Evolutionary conservation across 2,797 vertebrate species (phyloP).

Genomic region (Chrysocyon brachyurus): DNA sequence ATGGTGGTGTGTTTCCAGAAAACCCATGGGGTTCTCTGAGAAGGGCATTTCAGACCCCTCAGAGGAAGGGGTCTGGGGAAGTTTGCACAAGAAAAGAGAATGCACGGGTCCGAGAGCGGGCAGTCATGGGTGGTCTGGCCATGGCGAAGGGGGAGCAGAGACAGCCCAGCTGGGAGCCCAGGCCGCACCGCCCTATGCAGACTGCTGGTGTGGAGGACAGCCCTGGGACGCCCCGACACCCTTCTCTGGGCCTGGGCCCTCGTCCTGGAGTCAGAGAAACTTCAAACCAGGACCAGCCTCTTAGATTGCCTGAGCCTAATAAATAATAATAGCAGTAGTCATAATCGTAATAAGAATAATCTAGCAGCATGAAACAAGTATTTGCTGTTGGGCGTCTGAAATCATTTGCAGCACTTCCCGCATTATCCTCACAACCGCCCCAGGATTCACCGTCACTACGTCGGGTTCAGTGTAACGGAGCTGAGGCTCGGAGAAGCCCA

Average conservation of each 20-base stretch:
- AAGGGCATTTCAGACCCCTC: neutral
- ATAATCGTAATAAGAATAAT: no score
- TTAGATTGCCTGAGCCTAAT: neutral
- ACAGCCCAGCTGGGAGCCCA: accelerated
- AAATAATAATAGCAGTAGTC: accelerated
- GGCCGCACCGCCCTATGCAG: neutral
- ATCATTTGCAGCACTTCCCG: neutral
- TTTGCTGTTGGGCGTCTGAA: neutral
- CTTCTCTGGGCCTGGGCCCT: neutral
- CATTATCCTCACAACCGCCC: neutral
- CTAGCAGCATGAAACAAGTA: neutral
- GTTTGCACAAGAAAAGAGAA: neutral
- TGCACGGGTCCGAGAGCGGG: neutral
- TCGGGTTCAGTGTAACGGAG: neutral
- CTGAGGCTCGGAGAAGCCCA: neutral
- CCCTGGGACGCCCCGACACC: neutral
- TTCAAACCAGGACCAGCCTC: neutral
- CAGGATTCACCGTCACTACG: neutral
- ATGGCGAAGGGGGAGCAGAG: no score
- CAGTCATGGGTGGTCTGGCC: neutral
- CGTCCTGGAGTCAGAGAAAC: neutral
- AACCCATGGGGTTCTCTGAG: neutral
- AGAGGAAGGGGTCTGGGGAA: neutral
- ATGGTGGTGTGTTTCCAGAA: neutral
- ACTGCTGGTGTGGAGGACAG: neutral